Conservation (phyloP, 1,140 invertebrate species). For the Sycophaga agraensis region DNA sequence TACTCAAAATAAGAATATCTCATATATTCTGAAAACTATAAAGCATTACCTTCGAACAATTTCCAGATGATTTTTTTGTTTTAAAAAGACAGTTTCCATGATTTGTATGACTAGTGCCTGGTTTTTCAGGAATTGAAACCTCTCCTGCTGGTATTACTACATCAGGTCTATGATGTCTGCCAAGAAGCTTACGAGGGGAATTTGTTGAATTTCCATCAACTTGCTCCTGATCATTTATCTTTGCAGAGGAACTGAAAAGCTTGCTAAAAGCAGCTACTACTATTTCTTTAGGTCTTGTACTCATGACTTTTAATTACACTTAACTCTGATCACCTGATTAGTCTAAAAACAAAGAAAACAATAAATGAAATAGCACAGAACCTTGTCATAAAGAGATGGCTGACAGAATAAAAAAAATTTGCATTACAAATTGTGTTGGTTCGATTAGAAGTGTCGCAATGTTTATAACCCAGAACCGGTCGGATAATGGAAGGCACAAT, state of each 20-base stretch:
- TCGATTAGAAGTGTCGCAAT: not conserved
- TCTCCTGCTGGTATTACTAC: slow-evolving; percentile 69
- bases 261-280: slow-evolving; percentile 75
- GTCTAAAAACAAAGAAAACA: slow-evolving; percentile 11
- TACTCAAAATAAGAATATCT: not conserved
- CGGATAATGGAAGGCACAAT: not conserved
- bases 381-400: not conserved
- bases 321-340: not conserved
- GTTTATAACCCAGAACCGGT: not conserved
- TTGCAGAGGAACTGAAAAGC: slow-evolving; percentile 71
- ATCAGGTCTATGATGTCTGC: slow-evolving; percentile 58
- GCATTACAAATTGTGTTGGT: slow-evolving; percentile 9
- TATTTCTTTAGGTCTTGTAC: slow-evolving; percentile 71
- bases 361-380: not conserved
- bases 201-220: slow-evolving; percentile 50
- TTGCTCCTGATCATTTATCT: slow-evolving; percentile 62
- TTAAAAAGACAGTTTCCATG: slow-evolving; percentile 47
- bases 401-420: not conserved
- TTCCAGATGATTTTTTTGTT: slow-evolving; percentile 41
- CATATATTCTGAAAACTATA: not conserved
- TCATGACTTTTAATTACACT: slow-evolving; percentile 57
- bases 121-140: slow-evolving; percentile 58
- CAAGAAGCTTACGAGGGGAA: slow-evolving; percentile 65
- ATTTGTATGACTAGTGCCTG: slow-evolving; percentile 49
- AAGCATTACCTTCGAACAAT: slow-evolving; percentile 34